Percentiles rank a stretch among this genome's conserved stretches.
Evolutionary conservation across 2,797 vertebrate species (phyloP).

Genomic region (Odontamblyopus lacepedii): DNA sequence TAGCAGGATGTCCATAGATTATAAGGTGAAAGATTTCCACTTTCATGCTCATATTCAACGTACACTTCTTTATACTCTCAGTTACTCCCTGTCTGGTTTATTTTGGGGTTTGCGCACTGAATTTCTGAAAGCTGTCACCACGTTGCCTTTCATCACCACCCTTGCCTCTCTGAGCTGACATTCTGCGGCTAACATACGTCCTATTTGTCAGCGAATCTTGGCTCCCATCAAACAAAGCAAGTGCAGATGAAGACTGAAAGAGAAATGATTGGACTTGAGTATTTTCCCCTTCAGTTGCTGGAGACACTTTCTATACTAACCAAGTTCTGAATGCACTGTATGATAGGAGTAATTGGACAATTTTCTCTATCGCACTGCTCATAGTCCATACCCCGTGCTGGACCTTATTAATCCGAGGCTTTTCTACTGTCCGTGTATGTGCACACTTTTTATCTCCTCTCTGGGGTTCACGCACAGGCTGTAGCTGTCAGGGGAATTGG

Average conservation of each 20-base stretch:
- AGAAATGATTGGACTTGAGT: constrained; percentile 57
- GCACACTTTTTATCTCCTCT: constrained; percentile 65
- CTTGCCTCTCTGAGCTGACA: constrained; percentile 15
- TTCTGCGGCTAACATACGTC: constrained; percentile 22
- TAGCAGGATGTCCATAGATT: constrained; percentile 19
- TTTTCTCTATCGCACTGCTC: constrained; percentile 54
- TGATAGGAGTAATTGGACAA: constrained; percentile 60
- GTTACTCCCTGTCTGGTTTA: constrained; percentile 19
- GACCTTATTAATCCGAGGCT: constrained; percentile 67
- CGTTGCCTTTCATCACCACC: constrained; percentile 20
- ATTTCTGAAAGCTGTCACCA: constrained; percentile 26
- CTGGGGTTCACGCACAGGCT: constrained; percentile 50
- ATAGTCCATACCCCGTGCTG: constrained; percentile 41
- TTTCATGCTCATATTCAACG: constrained; percentile 7
- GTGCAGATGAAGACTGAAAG: constrained; percentile 48
- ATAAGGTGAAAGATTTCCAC: constrained; percentile 11
- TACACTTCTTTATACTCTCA: constrained; percentile 9
- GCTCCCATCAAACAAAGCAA: constrained; percentile 10
- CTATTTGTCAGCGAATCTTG: constrained; percentile 2
- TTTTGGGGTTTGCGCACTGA: constrained; percentile 22
- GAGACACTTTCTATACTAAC: constrained; percentile 32
- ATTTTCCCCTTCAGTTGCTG: constrained; percentile 45
- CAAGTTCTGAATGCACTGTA: constrained; percentile 39
- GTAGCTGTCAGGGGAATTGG: constrained; percentile 65
- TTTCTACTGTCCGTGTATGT: constrained; percentile 7